Percentiles rank a stretch among this genome's conserved stretches.
Conservation (phyloP, 1,140 invertebrate species). For the Ctenoplectra terminalis region DNA sequence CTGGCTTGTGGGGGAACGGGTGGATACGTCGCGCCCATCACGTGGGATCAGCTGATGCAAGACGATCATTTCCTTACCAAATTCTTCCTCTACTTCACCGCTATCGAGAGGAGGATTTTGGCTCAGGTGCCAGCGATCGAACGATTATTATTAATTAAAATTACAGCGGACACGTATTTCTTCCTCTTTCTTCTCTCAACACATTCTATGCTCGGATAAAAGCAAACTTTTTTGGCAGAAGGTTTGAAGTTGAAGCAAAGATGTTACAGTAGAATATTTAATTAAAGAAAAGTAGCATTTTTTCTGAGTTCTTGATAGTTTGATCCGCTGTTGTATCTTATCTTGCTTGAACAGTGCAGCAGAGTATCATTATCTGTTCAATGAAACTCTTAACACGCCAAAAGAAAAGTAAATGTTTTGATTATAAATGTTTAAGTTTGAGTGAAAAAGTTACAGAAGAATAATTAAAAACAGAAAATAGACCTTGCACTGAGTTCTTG, state of each 20-base stretch:
- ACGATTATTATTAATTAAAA: conserved; percentile 10
- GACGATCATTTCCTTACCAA: conserved; percentile 92
- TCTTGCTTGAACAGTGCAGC: too few species aligned
- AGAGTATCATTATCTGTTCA: neutral
- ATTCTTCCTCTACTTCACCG: conserved; percentile 94
- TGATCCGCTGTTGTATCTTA: too few species aligned
- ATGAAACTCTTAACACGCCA: too few species aligned
- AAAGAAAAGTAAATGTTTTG: too few species aligned
- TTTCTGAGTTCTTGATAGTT: too few species aligned
- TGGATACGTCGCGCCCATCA: conserved; percentile 80
- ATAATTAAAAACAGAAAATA: too few species aligned
- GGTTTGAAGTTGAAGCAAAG: neutral
- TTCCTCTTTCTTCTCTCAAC: neutral
- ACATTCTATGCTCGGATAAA: neutral
- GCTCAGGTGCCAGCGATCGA: conserved; percentile 85
- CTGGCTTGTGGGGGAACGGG: conserved; percentile 78
- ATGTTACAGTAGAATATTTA: neutral
- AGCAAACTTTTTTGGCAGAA: neutral
- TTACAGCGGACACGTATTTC: neutral
- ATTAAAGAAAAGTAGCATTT: too few species aligned
- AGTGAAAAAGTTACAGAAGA: too few species aligned
- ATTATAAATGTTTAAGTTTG: too few species aligned
- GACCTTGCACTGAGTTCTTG: too few species aligned
- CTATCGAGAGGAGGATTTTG: conserved; percentile 89
- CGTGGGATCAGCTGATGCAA: conserved; percentile 90